Evolutionary conservation across 1,140 invertebrate genomes (phyloP).

Genomic region (Platyscapa corneri): DNA sequence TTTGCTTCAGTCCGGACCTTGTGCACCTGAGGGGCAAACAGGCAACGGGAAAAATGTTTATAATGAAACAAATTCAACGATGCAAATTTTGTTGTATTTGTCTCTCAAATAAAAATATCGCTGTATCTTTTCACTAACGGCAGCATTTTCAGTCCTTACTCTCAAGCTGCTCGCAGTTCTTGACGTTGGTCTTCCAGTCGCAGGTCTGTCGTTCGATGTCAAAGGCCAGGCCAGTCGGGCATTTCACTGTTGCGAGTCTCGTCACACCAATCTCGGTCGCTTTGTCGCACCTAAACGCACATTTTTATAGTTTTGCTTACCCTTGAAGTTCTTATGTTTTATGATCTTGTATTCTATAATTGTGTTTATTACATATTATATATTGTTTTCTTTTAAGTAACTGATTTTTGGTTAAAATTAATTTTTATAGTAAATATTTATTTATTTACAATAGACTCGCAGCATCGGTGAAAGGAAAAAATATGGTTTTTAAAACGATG

Average conservation of each 20-base stretch:
- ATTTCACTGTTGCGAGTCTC: slow-evolving; percentile 89
- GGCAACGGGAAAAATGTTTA: slow-evolving; percentile 44
- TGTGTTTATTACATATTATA: no score
- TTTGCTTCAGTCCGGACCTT: slow-evolving; percentile 93
- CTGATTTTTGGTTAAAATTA: no score
- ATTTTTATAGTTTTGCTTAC: slow-evolving; percentile 28
- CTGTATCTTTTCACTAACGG: background rate
- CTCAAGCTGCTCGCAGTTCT: slow-evolving; percentile 93
- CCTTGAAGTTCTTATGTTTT: background rate
- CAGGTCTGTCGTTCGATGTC: slow-evolving; percentile 96
- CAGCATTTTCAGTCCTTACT: slow-evolving; percentile 80
- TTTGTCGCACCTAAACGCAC: slow-evolving; percentile 86
- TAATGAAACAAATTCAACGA: slow-evolving; percentile 3
- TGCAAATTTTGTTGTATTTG: slow-evolving; percentile 8
- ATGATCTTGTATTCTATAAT: background rate
- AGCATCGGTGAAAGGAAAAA: no score
- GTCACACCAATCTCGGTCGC: slow-evolving; percentile 89
- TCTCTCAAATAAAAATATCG: slow-evolving; percentile 34
- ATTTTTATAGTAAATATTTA: no score
- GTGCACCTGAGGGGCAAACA: slow-evolving; percentile 83
- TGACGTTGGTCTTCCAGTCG: slow-evolving; percentile 96
- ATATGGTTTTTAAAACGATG: no score
- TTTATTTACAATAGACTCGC: no score
- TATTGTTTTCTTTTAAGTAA: no score
- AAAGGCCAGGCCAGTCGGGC: slow-evolving; percentile 92